Conservation (phyloP, 2,113 vertebrate species). For the Calcarius ornatus region DNA sequence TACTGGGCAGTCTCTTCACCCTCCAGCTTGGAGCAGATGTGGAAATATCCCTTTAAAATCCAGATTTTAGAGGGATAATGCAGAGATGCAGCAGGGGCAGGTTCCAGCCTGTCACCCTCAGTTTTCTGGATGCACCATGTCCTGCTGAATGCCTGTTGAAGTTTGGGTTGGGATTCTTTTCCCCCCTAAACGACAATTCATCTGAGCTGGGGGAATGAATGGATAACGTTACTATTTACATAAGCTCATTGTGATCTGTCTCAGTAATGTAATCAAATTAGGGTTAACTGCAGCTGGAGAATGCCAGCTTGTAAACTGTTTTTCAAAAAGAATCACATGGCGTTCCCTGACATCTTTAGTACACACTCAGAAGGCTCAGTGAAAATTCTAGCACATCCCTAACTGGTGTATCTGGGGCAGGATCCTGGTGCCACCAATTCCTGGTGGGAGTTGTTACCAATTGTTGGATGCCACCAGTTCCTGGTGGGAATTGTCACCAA, state of each 20-base stretch:
- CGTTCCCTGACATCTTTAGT: conserved; percentile 51
- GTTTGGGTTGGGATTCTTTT: background rate
- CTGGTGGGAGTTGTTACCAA: no score
- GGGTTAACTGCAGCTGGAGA: conserved; percentile 54
- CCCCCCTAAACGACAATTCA: background rate
- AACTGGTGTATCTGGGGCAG: background rate
- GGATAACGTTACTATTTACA: conserved; percentile 58
- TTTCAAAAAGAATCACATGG: conserved; percentile 64
- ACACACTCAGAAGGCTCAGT: background rate
- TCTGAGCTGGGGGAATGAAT: conserved; percentile 22
- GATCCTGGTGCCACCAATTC: background rate
- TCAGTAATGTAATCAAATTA: conserved; percentile 58
- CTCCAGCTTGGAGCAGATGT: fast-evolving
- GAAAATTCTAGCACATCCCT: conserved; percentile 45
- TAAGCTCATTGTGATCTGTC: conserved; percentile 60
- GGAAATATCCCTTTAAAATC: background rate
- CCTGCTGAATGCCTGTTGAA: background rate
- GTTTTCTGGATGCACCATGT: background rate
- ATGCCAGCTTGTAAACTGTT: conserved; percentile 63
- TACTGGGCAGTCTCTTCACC: background rate
- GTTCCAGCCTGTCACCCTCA: background rate
- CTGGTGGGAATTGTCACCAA: no score
- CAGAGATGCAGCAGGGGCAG: background rate
- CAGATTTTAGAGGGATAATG: no score
- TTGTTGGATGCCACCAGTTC: no score